Base-by-base conservation (phyloP, 2,888 invertebrate genomes). In the Epinotia demarniana region DNA sequence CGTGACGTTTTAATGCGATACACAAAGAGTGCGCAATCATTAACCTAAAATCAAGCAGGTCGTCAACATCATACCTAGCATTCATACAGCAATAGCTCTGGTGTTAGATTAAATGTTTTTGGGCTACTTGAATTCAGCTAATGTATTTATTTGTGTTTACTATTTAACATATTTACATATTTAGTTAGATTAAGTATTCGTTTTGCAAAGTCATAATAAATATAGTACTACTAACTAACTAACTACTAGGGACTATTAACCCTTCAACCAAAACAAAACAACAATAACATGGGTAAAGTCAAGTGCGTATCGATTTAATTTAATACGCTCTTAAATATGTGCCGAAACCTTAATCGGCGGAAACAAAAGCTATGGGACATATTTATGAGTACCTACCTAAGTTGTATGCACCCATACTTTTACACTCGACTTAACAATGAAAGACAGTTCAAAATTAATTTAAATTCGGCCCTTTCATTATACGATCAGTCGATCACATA, bases 1-100 rank as follows among this genome's bases (percentile, higher is more conserved):
- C 58, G 12, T 63, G 57, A 57, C 43, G 58, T 67, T 60, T 23
- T 67, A 64, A 53, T 64, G 18, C 53, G 19, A 49, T 64, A 63
- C 27, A 66, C 46, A 66, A 43, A 64, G 62, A 19, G 69, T 58
- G 33, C 66, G 69, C 58, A 68, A 58, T 70, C 70, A 75, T 64
- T 70, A 71, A 60, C 75, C 61, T 67, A 53, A 67, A 75, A 72
- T 61, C 55, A 71, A 71, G 49, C 71, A 75, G 75, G 61, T 75
- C 71, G 57, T 75, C 70, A 58, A 43, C 23, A 46, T 23, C 68
- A 43, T 58, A 57, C 57, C 67, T 57, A 18, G 13, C 57, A 57
- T 43, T 68, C 43, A 43, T 12, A 43, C 12, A 3, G 43, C 2
- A 43, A 43, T 12, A 13, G 13, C 33, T 8, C 33, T 8, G 13